Percentiles rank a stretch among this genome's conserved stretches.
Conservation (phyloP, 2,113 vertebrate species). For the Ceyx melanurus region DNA sequence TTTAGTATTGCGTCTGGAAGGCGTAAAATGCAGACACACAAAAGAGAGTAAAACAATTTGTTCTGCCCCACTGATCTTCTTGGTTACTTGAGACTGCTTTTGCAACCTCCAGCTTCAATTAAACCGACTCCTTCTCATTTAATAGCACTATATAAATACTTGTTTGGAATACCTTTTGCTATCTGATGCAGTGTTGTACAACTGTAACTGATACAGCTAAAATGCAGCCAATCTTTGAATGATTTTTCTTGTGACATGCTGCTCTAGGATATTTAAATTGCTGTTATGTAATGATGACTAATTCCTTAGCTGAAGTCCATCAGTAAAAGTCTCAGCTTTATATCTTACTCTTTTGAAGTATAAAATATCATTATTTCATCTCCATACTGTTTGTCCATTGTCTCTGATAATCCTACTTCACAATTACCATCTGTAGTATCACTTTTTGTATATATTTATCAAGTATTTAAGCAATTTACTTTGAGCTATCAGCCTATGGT, state of each 20-base stretch:
- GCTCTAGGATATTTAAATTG: background rate
- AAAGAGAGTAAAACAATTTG: constrained; percentile 10
- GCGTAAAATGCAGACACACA: constrained; percentile 5
- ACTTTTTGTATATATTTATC: constrained; percentile 2
- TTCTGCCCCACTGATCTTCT: constrained; percentile 13
- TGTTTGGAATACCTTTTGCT: background rate
- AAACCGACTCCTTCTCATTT: constrained; percentile 36
- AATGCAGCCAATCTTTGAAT: constrained; percentile 22
- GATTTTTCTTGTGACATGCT: constrained; percentile 10
- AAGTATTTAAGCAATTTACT: background rate
- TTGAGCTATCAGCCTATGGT: background rate
- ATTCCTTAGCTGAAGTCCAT: constrained; percentile 48
- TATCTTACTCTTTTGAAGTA: constrained; percentile 23
- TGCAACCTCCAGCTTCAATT: constrained; percentile 36
- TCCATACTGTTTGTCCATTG: background rate
- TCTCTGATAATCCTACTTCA: constrained; percentile 1
- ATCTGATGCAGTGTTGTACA: background rate
- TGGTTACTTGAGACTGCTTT: constrained; percentile 13
- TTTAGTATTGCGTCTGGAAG: constrained; percentile 10
- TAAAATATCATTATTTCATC: constrained; percentile 30
- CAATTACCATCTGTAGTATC: background rate
- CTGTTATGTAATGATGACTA: constrained; percentile 57
- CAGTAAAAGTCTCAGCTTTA: constrained; percentile 40
- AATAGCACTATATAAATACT: background rate
- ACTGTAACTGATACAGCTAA: constrained; percentile 1